These are phyloP conservation scores for Nephila pilipes DNA, from an alignment of 1,140 invertebrate genomes.

Conservation along the genomic window DNA sequence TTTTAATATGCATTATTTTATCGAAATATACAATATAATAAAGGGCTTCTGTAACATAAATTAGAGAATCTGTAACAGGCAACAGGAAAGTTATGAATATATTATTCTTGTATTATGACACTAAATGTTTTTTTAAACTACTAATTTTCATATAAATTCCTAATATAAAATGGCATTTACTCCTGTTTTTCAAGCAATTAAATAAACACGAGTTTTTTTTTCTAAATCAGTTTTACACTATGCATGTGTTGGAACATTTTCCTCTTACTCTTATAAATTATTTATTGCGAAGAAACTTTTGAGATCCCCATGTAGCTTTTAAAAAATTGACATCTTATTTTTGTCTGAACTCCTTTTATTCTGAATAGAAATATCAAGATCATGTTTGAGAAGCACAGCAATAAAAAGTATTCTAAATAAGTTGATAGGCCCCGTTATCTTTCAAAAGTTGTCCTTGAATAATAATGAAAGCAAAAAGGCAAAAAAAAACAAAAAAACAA, in stretches of 20 bases:
- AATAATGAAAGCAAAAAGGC: background rate
- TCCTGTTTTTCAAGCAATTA: too few relatives aligned
- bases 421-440: background rate
- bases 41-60: too few relatives aligned
- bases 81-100: too few relatives aligned
- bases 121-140: too few relatives aligned
- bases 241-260: background rate
- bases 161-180: too few relatives aligned
- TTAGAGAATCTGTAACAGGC: too few relatives aligned
- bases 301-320: background rate
- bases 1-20: too few relatives aligned
- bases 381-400: background rate
- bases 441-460: background rate
- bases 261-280: background rate
- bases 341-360: background rate
- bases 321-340: background rate
- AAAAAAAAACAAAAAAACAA: background rate
- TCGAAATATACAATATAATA: too few relatives aligned
- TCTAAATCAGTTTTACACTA: too few relatives aligned
- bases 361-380: background rate
- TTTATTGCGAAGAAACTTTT: background rate
- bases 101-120: too few relatives aligned
- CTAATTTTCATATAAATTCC: too few relatives aligned
- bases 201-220: too few relatives aligned
- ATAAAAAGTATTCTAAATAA: background rate